Base-by-base conservation (phyloP, 1,140 invertebrate genomes). In the Protaetia brevitarsis region DNA sequence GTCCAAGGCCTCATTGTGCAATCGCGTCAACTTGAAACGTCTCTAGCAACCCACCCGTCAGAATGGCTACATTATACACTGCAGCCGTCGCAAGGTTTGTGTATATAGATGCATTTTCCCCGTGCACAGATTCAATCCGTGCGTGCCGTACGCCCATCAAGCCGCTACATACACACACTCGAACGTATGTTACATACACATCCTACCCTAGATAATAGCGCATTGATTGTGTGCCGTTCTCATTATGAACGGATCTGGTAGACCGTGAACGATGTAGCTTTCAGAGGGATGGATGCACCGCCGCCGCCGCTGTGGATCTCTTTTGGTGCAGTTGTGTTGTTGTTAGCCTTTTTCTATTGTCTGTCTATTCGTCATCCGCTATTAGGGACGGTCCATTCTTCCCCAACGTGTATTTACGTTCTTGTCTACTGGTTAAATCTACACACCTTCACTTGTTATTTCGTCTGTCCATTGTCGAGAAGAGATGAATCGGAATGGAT, bases 391-490 rank as follows among this genome's bases (percentile, higher is more conserved):
- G 41, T 19, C 11, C 41, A 26, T 19, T 16, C 41, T 51, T 51
- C 41, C 41, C 41, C 6, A n/a, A n/a, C n/a, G 19, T 37, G 19
- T 19, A 51, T 19, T 51, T 23, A 51, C n/a, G n/a, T n/a, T n/a
- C n/a, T 5, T 19, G 16, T 51, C 3, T 51, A 19, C 41, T 11
- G 41, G 41, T 51, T 51, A 51, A 51, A 51, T 19, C 8, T 51
- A 51, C 41, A 51, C 41, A 51, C 41, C 41, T 51, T 51, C 41
- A 19, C 41, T 51, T 21, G 16, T 51, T 51, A 37, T 37, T 37
- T 3, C 19, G 41, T 51, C 41, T 13, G 1, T 6, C 41, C 11
- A 51, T 51, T 51, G 41, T 51, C 26, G 16, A 19, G 7, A 51
- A 23, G 41, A 51, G 41, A 51, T 19, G 41, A 10, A 51, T 51